Evolutionary conservation across 2,797 vertebrate genomes (phyloP).

Genomic region (Poeciliopsis paucimaculata): DNA sequence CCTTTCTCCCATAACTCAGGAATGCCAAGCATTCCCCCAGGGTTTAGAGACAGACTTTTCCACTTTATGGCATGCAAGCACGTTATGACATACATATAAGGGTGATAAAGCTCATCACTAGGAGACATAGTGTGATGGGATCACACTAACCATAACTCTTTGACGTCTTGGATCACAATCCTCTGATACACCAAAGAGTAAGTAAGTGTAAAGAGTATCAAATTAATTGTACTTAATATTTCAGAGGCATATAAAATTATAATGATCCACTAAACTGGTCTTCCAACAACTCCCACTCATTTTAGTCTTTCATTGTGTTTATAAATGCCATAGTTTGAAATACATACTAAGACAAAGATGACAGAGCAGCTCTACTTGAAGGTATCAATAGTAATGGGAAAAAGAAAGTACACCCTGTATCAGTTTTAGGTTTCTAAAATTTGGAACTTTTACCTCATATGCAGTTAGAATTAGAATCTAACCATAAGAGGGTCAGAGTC

Average conservation of each 20-base stretch:
- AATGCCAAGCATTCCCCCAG: slow-evolving; percentile 8
- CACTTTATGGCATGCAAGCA: slow-evolving; percentile 6
- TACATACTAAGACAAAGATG: neutral
- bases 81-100: slow-evolving; percentile 20
- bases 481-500: neutral
- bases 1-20: slow-evolving; percentile 49
- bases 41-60: neutral
- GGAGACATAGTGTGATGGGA: neutral
- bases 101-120: slow-evolving; percentile 4
- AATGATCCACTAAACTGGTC: neutral
- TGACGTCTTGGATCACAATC: neutral
- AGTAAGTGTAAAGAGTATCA: neutral
- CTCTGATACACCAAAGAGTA: neutral
- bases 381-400: neutral
- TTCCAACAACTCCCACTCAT: neutral
- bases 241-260: neutral
- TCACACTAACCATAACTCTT: neutral
- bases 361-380: neutral
- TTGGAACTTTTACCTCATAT: neutral
- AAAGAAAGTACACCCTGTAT: neutral
- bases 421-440: neutral
- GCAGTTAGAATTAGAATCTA: neutral
- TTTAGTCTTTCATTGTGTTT: neutral
- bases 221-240: neutral
- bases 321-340: neutral